Conservation (phyloP, 2,888 invertebrate species). For the Oscheius sp. region DNA sequence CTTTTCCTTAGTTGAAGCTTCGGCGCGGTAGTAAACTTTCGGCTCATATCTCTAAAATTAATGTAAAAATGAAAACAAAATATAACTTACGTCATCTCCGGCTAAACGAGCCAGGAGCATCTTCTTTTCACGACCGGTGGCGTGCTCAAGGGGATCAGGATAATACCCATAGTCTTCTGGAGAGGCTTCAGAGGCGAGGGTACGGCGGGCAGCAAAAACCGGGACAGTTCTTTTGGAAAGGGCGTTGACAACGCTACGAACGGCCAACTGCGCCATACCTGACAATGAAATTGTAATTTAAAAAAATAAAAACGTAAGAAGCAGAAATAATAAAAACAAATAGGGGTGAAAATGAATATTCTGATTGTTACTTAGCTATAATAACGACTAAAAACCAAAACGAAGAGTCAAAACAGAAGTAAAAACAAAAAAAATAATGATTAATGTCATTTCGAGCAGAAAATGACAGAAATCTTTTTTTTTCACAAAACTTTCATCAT, state of each 20-base stretch:
- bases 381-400: neutral
- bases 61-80: too few species aligned
- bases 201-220: constrained; percentile 44
- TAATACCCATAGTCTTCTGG: constrained; percentile 70
- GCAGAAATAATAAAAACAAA: neutral
- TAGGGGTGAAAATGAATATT: neutral
- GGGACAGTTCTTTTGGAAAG: constrained; percentile 49
- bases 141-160: constrained; percentile 88
- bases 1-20: constrained; percentile 80
- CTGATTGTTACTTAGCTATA: neutral
- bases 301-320: neutral
- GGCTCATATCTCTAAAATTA: constrained; percentile 70
- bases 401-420: too few species aligned
- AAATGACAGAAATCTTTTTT: too few species aligned
- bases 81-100: constrained; percentile 83
- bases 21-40: constrained; percentile 69
- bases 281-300: neutral
- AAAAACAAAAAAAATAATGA: too few species aligned
- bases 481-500: too few species aligned
- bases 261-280: constrained; percentile 60
- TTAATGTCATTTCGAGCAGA: too few species aligned
- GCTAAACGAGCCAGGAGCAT: constrained; percentile 86
- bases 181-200: constrained; percentile 64
- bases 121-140: constrained; percentile 89
- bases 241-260: constrained; percentile 46